These are phyloP conservation scores for Acipenser oxyrinchus DNA, from an alignment of 2,797 vertebrate genomes.

Conservation along the genomic window DNA sequence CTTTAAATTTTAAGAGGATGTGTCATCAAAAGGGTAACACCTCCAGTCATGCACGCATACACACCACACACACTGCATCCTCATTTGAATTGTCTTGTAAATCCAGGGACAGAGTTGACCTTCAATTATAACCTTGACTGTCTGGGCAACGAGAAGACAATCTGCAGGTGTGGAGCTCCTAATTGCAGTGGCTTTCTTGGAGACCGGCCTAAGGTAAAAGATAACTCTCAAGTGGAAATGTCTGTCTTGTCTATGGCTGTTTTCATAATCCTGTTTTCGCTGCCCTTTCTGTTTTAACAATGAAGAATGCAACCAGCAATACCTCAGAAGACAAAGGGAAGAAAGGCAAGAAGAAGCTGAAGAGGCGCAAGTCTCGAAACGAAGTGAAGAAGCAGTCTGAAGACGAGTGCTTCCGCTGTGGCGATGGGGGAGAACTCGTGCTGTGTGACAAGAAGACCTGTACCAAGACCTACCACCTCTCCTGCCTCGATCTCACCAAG, in stretches of 20 bases:
- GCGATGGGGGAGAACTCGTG: constrained; percentile 89
- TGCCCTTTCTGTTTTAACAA: neutral
- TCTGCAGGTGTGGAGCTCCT: constrained; percentile 86
- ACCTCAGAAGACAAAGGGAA: constrained; percentile 82
- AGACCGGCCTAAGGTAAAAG: constrained; percentile 84
- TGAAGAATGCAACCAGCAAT: constrained; percentile 56
- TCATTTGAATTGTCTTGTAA: neutral
- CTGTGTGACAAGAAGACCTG: constrained; percentile 86
- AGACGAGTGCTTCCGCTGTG: constrained; percentile 94
- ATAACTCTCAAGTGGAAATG: neutral
- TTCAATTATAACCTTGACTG: constrained; percentile 98
- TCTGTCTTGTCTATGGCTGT: neutral
- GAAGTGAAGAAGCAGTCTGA: constrained; percentile 85
- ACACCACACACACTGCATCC: too few relatives aligned
- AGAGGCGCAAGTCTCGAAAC: constrained; percentile 52
- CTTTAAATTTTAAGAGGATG: too few relatives aligned
- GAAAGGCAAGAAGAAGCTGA: constrained; percentile 75
- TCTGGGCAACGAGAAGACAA: constrained; percentile 92
- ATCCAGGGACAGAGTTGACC: constrained; percentile 83
- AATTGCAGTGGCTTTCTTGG: constrained; percentile 97
- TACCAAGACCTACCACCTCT: constrained; percentile 93
- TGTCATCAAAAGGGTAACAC: too few relatives aligned
- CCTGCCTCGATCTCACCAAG: constrained; percentile 86
- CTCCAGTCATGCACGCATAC: too few relatives aligned
- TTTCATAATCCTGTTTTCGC: too few relatives aligned